Base-by-base conservation (phyloP, 2,113 vertebrate genomes). In the Hyla sarda region DNA sequence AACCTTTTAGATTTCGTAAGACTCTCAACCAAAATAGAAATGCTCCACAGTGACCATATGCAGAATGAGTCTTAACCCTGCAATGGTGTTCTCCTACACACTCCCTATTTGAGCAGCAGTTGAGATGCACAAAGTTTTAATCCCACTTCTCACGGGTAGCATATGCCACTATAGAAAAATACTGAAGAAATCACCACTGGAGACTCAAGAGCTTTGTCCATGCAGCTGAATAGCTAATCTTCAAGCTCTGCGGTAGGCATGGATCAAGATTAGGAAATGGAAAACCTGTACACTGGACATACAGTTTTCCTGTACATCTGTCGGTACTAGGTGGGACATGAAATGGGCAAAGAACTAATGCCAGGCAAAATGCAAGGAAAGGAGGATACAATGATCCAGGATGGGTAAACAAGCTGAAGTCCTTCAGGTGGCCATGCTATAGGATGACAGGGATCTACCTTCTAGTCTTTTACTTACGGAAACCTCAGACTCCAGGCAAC, bases 401-500 rank as follows among this genome's bases (percentile, higher is more conserved):
- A 67, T 67, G 76, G 78, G 72, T 45, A 62, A 72, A 48, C 58
- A 52, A 73, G 67, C 62, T 72, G 48, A 62, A 4, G 28, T 34
- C 45, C 14, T 25, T 62, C 34, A 17, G 56, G 78, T 62, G 69
- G 67, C 34, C 32, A 32, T 47, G 85, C 19, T 41, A 50, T 37
- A 73, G 32, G 67, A 30, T 45, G 45, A 5, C 3, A 82, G 86
- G 89, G 91, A 13, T 69, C 89, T 88, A 79, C 65, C 75, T 73
- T 78, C 87, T 89, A 92, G 91, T 90, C 92, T 87, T 41, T 25
- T 94, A 96, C 96, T 98, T 95, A 98, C 97, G 89, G 96, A 95
- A 84, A 96, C 96, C 88, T 97, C 96, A 91, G 94, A 96, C 90
- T 98, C 97, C 88, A 96, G 96, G 90, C 94, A 96, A 90, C 97